phyloP scores from a whole-genome alignment of 2,888 invertebrate species.

The Sympetrum striolatum region DNA sequence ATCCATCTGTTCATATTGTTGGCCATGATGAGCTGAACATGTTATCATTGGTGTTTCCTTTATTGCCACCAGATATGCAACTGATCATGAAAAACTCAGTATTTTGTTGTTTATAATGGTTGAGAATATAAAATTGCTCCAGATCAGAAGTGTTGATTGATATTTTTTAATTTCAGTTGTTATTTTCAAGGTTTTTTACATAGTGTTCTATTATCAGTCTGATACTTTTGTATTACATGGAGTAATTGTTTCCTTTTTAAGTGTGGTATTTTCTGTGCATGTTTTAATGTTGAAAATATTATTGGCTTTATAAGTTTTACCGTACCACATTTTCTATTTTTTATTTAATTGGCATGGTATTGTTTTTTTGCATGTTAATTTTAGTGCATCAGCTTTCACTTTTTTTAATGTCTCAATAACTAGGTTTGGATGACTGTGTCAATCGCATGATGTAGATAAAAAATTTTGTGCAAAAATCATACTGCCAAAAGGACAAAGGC shows the following conservation, averaged over 20 bases:
- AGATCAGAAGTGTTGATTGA: conserved; percentile 34
- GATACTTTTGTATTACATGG: background rate
- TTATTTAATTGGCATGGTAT: conserved; percentile 45
- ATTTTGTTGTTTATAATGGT: conserved; percentile 33
- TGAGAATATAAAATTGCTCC: conserved; percentile 12
- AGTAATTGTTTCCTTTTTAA: conserved; percentile 39
- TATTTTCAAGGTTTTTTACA: conserved; percentile 37
- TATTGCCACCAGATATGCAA: conserved; percentile 32
- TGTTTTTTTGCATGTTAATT: conserved; percentile 45
- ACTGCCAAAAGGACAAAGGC: conserved; percentile 10
- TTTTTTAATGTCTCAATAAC: conserved; percentile 27
- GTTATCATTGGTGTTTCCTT: conserved; percentile 40
- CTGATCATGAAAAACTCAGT: conserved; percentile 19
- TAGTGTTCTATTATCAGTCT: conserved; percentile 39
- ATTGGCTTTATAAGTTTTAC: conserved; percentile 44
- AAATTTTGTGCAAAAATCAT: conserved; percentile 5
- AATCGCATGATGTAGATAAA: conserved; percentile 42
- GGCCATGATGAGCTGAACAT: conserved; percentile 23
- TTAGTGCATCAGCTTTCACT: conserved; percentile 44
- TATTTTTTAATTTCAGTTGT: conserved; percentile 39
- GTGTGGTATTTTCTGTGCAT: conserved; percentile 52
- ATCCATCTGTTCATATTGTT: conserved; percentile 25
- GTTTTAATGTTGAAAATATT: conserved; percentile 53
- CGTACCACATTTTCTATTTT: conserved; percentile 46
- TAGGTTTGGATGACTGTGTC: conserved; percentile 41